These are phyloP conservation scores for Egretta garzetta DNA, from an alignment of 2,113 vertebrate species.

Conservation along the genomic window DNA sequence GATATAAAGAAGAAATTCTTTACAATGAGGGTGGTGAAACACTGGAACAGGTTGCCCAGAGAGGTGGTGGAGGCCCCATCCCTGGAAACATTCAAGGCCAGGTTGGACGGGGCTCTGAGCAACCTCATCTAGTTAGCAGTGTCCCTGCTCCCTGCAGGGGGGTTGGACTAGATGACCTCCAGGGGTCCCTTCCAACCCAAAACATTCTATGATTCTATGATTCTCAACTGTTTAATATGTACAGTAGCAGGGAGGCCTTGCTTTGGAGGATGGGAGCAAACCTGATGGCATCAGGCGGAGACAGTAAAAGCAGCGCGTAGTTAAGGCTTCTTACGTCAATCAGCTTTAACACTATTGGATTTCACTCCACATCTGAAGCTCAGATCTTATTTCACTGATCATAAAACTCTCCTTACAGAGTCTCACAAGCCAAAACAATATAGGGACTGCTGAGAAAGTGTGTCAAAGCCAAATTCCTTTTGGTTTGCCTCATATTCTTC, in stretches of 20 bases:
- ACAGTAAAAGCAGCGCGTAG: background rate
- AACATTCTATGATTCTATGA: too few relatives aligned
- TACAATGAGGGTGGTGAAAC: too few relatives aligned
- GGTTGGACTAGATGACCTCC: too few relatives aligned
- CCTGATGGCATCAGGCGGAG: background rate
- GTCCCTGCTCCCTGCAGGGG: too few relatives aligned
- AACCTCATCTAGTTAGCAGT: too few relatives aligned
- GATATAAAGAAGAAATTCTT: too few relatives aligned
- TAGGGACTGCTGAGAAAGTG: background rate
- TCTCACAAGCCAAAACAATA: background rate
- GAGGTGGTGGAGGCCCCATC: too few relatives aligned
- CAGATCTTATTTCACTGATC: background rate
- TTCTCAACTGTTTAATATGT: too few relatives aligned
- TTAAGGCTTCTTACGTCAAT: background rate
- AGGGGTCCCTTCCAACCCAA: too few relatives aligned
- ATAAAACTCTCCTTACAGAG: background rate
- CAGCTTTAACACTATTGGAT: background rate
- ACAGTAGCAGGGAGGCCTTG: background rate
- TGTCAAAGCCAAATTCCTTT: background rate
- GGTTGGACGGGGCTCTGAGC: too few relatives aligned
- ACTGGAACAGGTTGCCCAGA: too few relatives aligned
- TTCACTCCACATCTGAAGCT: background rate
- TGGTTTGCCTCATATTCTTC: background rate
- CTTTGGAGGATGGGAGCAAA: background rate
- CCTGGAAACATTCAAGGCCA: too few relatives aligned